A percentile compares a stretch with the other conserved stretches of the same genome.
Conservation (phyloP, 2,113 vertebrate species). For the Tragulus kanchil region DNA sequence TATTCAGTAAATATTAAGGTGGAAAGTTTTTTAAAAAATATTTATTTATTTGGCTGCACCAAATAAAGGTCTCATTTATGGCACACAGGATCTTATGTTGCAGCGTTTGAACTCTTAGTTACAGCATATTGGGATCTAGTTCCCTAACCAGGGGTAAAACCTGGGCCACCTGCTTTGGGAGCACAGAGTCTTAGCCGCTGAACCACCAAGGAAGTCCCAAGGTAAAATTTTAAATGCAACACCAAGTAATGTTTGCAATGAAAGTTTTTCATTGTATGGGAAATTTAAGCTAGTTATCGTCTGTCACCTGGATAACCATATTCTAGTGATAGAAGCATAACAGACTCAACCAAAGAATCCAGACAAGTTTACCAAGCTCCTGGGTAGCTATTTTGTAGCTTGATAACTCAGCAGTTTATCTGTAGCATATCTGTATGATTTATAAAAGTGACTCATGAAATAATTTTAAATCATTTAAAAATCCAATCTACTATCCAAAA, state of each 20-base stretch:
- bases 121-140: too few relatives aligned
- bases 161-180: too few relatives aligned
- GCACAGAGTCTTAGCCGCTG: too few relatives aligned
- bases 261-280: not conserved
- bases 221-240: constrained; percentile 34
- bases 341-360: not conserved
- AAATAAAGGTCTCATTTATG: too few relatives aligned
- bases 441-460: constrained; percentile 1
- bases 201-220: not conserved
- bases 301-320: not conserved
- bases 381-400: not conserved
- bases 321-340: not conserved
- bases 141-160: too few relatives aligned
- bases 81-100: too few relatives aligned
- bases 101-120: too few relatives aligned
- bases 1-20: not conserved
- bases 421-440: not conserved
- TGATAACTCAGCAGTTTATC: not conserved
- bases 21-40: too few relatives aligned
- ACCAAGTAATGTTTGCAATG: not conserved
- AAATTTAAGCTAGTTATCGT: not conserved
- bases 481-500: not conserved
- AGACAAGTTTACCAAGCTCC: not conserved
- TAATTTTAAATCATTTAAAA: constrained; percentile 26
- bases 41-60: too few relatives aligned